Percentiles rank a stretch among this genome's conserved stretches.
Evolutionary conservation across 2,113 vertebrate genomes (phyloP).

Genomic region (Dendrocopos noguchii): DNA sequence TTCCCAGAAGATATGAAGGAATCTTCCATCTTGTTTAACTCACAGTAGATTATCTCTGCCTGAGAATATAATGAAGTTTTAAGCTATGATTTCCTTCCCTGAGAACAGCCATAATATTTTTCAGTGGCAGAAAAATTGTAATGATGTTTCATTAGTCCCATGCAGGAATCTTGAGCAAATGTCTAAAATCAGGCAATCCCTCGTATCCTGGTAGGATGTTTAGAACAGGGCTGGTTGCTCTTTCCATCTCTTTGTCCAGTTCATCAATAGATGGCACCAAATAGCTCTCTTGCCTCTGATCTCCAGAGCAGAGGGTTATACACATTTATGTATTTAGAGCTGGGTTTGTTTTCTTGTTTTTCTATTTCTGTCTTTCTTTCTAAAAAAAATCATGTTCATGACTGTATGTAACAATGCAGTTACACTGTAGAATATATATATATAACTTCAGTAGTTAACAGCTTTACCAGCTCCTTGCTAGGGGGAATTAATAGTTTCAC

Average conservation of each 20-base stretch:
- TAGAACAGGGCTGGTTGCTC: neutral
- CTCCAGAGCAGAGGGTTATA: neutral
- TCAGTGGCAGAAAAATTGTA: neutral
- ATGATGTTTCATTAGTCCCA: neutral
- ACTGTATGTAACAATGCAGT: neutral
- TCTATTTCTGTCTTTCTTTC: neutral
- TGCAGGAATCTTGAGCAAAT: neutral
- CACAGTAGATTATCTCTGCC: neutral
- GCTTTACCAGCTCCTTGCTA: neutral
- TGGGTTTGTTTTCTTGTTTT: neutral
- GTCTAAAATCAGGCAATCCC: neutral
- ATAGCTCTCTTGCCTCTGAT: slow-evolving; percentile 24
- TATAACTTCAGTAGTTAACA: neutral
- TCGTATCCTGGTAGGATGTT: fast-evolving
- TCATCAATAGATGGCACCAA: slow-evolving; percentile 63
- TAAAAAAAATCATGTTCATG: neutral
- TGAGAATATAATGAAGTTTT: neutral
- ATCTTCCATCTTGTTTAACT: neutral
- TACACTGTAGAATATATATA: neutral
- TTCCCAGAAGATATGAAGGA: neutral
- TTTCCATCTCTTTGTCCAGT: neutral
- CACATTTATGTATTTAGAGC: neutral
- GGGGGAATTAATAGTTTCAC: neutral
- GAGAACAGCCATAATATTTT: neutral
- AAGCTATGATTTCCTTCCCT: neutral